Evolutionary conservation across 1,140 invertebrate genomes (phyloP), one percentile per base, ranked within the genome.

Genomic region (Drosophila sp.): DNA sequence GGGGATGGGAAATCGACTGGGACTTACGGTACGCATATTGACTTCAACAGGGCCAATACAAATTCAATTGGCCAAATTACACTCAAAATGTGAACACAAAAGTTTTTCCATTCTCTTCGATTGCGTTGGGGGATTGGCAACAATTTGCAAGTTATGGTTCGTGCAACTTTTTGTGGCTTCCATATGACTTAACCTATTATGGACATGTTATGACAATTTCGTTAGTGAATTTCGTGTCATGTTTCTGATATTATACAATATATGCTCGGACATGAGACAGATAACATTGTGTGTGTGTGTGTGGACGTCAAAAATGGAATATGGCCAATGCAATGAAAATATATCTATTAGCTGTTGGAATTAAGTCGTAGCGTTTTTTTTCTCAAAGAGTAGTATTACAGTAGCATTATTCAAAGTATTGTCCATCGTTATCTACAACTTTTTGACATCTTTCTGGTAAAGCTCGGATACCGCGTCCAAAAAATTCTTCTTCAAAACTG

Each of bases 11-110:
- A 41, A 43, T 46, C 34, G 9, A 13, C n/a, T n/a, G 45, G 7
- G 40, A 32, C 11, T 18, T 5, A 38, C 13, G 27, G 27, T 46
- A 40, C 41, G 54, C 45, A 14, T 16, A 72, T 48, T 79, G 62
- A 67, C 69, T 58, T 51, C 36, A 59, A 53, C 43, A n/a, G 14
- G 46, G 53, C 69, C 69, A 84, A 72, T 64, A 72, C 69, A 64
- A 74, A 84, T 81, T 72, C 81, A 84, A 84, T 84, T 86, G 70
- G 70, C 65, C 74, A 81, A 81, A 81, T 76, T 81, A 57, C 51
- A 64, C 25, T 43, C 43, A 65, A 64, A 64, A 71, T 74, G 51
- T 59, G 64, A 25, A 51, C 45, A 45, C 43, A 73, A 66, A 82
- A 82, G 14, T 80, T 73, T 69, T 57, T 41, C 16, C 9, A 16